Evolutionary conservation across 2,888 invertebrate genomes (phyloP).

Genomic region (Chloroclystis v-ata): DNA sequence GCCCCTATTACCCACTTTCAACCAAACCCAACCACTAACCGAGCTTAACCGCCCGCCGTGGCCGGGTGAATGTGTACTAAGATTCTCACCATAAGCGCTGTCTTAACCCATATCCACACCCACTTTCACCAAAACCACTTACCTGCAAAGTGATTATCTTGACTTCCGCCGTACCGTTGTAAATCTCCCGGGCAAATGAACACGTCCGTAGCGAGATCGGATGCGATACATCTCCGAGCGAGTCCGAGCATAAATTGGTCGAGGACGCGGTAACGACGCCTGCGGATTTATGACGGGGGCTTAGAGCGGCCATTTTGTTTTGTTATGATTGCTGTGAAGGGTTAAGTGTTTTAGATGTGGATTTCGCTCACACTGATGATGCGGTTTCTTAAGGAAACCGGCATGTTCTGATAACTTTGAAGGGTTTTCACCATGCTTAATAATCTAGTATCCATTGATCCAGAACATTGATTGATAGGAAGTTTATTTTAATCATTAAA

Average conservation of each 20-base stretch:
- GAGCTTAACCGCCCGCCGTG: too few relatives aligned
- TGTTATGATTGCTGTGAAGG: conserved; percentile 16
- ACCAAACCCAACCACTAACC: too few relatives aligned
- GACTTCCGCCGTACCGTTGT: conserved; percentile 22
- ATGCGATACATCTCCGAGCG: conserved; percentile 58
- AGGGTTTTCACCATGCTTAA: too few relatives aligned
- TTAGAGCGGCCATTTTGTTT: conserved; percentile 23
- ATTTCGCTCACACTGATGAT: too few relatives aligned
- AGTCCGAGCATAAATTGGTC: conserved; percentile 53
- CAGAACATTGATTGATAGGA: too few relatives aligned
- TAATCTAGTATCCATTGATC: too few relatives aligned
- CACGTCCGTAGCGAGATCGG: conserved; percentile 56
- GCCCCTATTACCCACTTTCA: too few relatives aligned
- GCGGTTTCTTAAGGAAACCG: too few relatives aligned
- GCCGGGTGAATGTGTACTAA: too few relatives aligned
- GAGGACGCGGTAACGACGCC: conserved; percentile 52
- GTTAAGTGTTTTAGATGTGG: conserved; percentile 1
- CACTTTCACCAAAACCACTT: conserved; percentile 5
- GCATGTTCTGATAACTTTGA: too few relatives aligned
- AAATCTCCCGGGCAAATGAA: conserved; percentile 59
- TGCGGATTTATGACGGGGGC: conserved; percentile 38
- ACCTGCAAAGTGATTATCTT: conserved; percentile 10
- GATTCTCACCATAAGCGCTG: background rate
- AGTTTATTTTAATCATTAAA: too few relatives aligned
- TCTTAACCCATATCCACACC: background rate